Evolutionary conservation across 2,113 vertebrate genomes (phyloP).

Genomic region (Atherinomorus stipes): DNA sequence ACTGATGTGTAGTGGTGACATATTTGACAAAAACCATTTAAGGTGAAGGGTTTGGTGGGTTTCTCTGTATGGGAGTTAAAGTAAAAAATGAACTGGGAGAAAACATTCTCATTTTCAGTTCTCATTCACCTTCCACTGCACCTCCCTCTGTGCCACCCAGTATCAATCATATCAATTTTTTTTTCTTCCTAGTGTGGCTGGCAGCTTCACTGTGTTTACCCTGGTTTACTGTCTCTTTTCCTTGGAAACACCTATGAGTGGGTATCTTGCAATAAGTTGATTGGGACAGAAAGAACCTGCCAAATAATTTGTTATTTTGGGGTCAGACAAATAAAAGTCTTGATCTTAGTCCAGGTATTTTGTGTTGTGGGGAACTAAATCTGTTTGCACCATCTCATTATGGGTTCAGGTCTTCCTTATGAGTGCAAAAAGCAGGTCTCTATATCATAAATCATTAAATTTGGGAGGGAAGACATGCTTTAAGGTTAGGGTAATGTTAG

Average conservation of each 20-base stretch:
- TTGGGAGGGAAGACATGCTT: neutral
- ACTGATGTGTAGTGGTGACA: constrained; percentile 73
- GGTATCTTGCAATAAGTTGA: constrained; percentile 67
- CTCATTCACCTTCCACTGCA: constrained; percentile 36
- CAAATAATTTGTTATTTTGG: constrained; percentile 61
- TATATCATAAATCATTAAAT: constrained; percentile 1
- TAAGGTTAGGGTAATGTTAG: neutral
- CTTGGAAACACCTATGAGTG: constrained; percentile 48
- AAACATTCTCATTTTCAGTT: constrained; percentile 40
- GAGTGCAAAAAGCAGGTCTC: neutral
- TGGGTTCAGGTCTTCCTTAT: neutral
- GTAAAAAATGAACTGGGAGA: constrained; percentile 30
- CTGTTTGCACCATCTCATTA: neutral
- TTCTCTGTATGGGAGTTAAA: constrained; percentile 4
- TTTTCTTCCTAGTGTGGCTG: constrained; percentile 32
- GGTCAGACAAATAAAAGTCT: constrained; percentile 60
- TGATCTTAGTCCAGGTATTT: constrained; percentile 40
- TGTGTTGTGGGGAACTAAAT: neutral
- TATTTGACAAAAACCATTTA: constrained; percentile 74
- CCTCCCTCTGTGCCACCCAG: constrained; percentile 20
- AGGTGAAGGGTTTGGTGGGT: constrained; percentile 23
- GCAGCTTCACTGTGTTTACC: constrained; percentile 21
- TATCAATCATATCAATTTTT: constrained; percentile 13
- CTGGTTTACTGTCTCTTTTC: constrained; percentile 24
- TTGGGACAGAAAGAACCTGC: constrained; percentile 46